Percentiles rank a stretch among this genome's conserved stretches.
phyloP scores from a whole-genome alignment of 2,888 invertebrate genomes.

The Dorcus hopei region DNA sequence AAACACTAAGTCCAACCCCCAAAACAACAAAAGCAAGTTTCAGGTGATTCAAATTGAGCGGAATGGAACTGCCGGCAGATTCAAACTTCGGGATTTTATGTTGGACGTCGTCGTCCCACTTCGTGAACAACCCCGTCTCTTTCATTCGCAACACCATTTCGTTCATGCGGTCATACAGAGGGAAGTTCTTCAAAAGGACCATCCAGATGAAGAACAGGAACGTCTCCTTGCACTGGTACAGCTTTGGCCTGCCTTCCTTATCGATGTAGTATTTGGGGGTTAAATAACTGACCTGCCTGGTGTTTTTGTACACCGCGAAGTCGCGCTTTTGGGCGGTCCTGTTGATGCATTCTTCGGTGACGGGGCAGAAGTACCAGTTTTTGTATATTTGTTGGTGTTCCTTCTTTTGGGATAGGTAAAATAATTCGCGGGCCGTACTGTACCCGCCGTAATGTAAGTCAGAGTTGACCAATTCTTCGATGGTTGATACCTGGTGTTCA shows the following conservation, averaged over 20 bases:
- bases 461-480: slow-evolving; percentile 52
- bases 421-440: slow-evolving; percentile 9
- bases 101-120: slow-evolving; percentile 22
- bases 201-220: slow-evolving; percentile 13
- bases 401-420: slow-evolving; percentile 9
- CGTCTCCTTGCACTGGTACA: slow-evolving; percentile 19
- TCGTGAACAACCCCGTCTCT: slow-evolving; percentile 18
- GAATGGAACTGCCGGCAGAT: neutral
- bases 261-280: slow-evolving; percentile 22
- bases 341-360: slow-evolving; percentile 24
- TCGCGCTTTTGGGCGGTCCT: slow-evolving; percentile 23
- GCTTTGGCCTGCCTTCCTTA: slow-evolving; percentile 18
- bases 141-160: slow-evolving; percentile 8
- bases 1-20: neutral
- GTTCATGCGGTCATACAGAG: slow-evolving; percentile 15
- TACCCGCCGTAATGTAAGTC: slow-evolving; percentile 47
- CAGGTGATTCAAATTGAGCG: slow-evolving; percentile 9
- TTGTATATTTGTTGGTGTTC: slow-evolving; percentile 17
- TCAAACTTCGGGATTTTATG: neutral
- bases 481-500: slow-evolving; percentile 54
- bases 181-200: slow-evolving; percentile 19
- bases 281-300: slow-evolving; percentile 22
- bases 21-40: slow-evolving; percentile 15
- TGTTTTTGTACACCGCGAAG: slow-evolving; percentile 26
- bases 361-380: slow-evolving; percentile 23